Conservation (phyloP, 2,113 vertebrate genomes). For the Pachyramphus minor region DNA sequence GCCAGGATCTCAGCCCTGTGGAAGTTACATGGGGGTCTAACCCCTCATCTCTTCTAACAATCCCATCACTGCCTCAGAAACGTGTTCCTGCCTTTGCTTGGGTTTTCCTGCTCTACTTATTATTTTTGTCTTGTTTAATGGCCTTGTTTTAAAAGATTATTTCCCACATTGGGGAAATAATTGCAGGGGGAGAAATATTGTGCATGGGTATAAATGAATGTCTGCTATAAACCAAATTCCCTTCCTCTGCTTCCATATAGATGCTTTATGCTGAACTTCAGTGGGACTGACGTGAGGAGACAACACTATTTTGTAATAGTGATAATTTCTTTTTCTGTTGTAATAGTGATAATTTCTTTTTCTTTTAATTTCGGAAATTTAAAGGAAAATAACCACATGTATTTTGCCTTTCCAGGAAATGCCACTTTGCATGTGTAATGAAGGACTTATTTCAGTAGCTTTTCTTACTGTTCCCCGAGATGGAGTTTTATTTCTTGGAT, state of each 20-base stretch:
- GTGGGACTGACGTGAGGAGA: neutral
- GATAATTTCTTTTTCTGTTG: neutral
- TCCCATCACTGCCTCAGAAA: neutral
- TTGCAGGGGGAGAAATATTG: neutral
- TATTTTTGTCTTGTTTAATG: neutral
- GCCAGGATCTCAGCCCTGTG: neutral
- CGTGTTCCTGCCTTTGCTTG: neutral
- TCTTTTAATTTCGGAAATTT: neutral
- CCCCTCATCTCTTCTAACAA: neutral
- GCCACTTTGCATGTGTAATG: neutral
- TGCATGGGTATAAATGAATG: neutral
- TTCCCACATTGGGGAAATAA: neutral
- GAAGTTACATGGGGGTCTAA: neutral
- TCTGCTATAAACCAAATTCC: neutral
- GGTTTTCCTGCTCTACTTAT: neutral
- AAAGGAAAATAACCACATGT: neutral
- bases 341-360: neutral
- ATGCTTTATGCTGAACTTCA: neutral
- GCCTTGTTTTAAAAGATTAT: neutral
- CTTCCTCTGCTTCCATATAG: neutral
- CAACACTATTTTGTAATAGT: neutral
- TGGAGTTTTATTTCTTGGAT: neutral
- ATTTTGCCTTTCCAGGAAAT: neutral
- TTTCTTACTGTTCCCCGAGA: neutral
- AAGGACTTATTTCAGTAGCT: neutral